A percentile compares a stretch with the other conserved stretches of the same genome.
Evolutionary conservation across 2,888 invertebrate species (phyloP).

Genomic region (Antitype chi): DNA sequence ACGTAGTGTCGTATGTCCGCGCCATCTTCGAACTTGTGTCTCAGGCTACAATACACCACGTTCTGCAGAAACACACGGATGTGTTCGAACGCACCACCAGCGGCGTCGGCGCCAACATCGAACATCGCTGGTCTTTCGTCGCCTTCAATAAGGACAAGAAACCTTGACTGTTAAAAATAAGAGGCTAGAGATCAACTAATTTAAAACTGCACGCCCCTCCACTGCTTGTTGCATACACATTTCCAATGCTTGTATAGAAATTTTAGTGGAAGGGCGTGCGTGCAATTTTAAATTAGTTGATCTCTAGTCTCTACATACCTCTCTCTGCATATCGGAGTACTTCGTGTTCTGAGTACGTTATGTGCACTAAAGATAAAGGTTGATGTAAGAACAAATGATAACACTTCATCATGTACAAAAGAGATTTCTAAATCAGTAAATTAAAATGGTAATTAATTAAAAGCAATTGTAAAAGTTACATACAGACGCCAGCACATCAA

Average conservation of each 20-base stretch:
- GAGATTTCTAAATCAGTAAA: slow-evolving; percentile 16
- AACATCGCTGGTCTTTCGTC: slow-evolving; percentile 96
- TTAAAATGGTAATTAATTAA: slow-evolving; percentile 1
- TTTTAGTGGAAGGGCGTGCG: too few species aligned
- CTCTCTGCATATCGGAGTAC: slow-evolving; percentile 65
- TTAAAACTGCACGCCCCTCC: too few species aligned
- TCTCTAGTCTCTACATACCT: not conserved
- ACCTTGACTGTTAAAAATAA: slow-evolving; percentile 14
- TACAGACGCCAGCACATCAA: too few species aligned
- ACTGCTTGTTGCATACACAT: too few species aligned
- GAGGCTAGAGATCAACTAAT: not conserved
- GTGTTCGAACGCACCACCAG: slow-evolving; percentile 95
- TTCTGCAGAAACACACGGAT: slow-evolving; percentile 94
- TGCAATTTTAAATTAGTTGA: too few species aligned
- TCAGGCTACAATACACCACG: slow-evolving; percentile 94
- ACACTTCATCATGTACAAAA: slow-evolving; percentile 32
- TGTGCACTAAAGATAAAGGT: slow-evolving; percentile 6
- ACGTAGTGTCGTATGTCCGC: slow-evolving; percentile 97
- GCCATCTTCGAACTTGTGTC: slow-evolving; percentile 94
- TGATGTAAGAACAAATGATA: slow-evolving; percentile 32
- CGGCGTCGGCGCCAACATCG: slow-evolving; percentile 96
- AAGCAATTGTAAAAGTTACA: slow-evolving; percentile 7
- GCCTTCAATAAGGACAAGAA: slow-evolving; percentile 89
- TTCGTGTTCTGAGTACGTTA: slow-evolving; percentile 33
- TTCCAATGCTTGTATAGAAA: too few species aligned